These are phyloP conservation scores for Bufo gargarizans DNA, from an alignment of 2,113 vertebrate genomes.

Conservation along the genomic window DNA sequence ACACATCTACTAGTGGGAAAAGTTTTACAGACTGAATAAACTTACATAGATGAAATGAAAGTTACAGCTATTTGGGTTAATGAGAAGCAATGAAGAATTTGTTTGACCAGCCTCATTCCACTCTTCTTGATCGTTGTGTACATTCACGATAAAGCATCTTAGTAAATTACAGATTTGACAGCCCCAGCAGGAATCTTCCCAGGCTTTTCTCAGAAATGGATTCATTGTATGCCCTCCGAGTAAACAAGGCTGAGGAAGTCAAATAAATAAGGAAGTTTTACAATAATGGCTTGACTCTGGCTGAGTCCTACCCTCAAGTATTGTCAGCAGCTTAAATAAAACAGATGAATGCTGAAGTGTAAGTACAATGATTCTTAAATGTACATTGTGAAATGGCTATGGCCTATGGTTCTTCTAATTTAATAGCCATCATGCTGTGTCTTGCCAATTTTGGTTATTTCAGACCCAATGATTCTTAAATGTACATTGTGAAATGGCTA, in stretches of 20 bases:
- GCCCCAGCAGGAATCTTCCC: constrained; percentile 18
- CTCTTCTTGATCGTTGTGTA: not conserved
- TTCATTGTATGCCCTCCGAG: not conserved
- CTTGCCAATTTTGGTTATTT: not conserved
- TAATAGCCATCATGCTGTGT: not conserved
- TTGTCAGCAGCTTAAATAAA: constrained; percentile 11
- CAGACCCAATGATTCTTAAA: not conserved
- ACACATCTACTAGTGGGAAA: not conserved
- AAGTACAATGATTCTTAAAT: not conserved
- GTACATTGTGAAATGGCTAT: not conserved
- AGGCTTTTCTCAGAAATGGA: constrained; percentile 7
- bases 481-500: not conserved
- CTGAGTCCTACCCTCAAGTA: not conserved
- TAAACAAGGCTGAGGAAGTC: not conserved
- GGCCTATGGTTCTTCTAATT: not conserved
- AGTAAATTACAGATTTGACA: constrained; percentile 39
- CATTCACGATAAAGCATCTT: not conserved
- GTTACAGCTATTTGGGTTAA: not conserved
- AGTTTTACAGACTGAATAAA: not conserved
- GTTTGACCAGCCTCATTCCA: not conserved
- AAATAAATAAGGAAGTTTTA: constrained; percentile 18
- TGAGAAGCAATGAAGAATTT: not conserved
- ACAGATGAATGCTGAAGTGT: not conserved
- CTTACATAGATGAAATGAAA: constrained; percentile 10
- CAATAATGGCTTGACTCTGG: constrained; percentile 2